Evolutionary conservation across 1,140 invertebrate species (phyloP), one percentile per base, ranked within the genome.

Genomic region (Forficula auricularia): DNA sequence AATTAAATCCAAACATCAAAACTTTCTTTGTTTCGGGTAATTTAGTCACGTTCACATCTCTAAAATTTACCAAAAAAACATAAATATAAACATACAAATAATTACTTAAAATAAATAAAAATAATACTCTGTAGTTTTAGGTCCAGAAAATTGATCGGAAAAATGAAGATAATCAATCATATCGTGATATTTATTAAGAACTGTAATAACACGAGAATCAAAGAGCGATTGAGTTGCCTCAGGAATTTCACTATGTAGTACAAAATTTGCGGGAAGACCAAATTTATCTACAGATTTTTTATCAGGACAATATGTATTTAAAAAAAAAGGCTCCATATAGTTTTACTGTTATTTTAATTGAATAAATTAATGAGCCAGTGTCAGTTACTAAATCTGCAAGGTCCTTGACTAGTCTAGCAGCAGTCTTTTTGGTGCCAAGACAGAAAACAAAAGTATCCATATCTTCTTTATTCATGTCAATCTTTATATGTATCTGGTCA

Each of bases 141-240:
- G 71, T 33, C 94, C 85, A 51, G 79, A 83, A 63, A 79, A 98
- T 57, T 95, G 85, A 66, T 99, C 95, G 43, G 90, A 95, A 54
- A 98, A 79, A 64, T 98, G 92, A 60, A 99, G 84, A 63, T 82
- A 98, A 59, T 98, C 92, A 52, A 99, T 75, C 53, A 78, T 68
- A 46, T 79, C 72, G 49, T 82, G 71, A 68, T 84, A 92, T 64
- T 86, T 91, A 46, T 79, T 75, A 45, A 98, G 66, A 37, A 87
- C 75, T 48, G 82, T 71, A 39, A 71, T 66, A 51, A 92, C 74
- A 59, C 84, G 81, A 44, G 77, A 70, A 67, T 96, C 91, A n/a
- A 84, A 59, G 45, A 95, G 70, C 33, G 75, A 74, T 46, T 74
- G 71, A 19, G 82, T 72, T 19, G 81, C 87, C 70, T 96, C 92